phyloP scores from a whole-genome alignment of 1,140 invertebrate genomes.

The Lepidurus apus region DNA sequence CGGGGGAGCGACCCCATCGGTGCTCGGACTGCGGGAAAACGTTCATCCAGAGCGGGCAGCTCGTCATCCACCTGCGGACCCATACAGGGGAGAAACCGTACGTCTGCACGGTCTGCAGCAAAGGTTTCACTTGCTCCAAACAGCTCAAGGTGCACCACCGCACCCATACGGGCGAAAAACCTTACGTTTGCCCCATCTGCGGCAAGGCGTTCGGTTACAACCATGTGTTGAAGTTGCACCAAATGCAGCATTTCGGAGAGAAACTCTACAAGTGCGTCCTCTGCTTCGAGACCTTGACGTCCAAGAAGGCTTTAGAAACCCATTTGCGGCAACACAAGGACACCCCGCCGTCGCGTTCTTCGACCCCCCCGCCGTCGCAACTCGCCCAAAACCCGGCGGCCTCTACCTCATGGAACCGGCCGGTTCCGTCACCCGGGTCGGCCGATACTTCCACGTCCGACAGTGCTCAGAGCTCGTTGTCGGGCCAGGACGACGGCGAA shows the following conservation, averaged over 20 bases:
- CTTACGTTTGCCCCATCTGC: constrained; percentile 65
- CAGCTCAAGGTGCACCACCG: constrained; percentile 80
- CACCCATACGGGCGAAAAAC: constrained; percentile 74
- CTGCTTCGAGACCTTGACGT: constrained; percentile 80
- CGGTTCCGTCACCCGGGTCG: not conserved
- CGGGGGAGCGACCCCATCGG: constrained; percentile 73
- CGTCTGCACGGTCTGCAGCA: constrained; percentile 63
- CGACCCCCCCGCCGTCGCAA: constrained; percentile 35
- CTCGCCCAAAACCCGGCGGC: constrained; percentile 1
- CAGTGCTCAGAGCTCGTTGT: not conserved
- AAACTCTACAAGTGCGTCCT: constrained; percentile 88
- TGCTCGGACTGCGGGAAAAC: constrained; percentile 79
- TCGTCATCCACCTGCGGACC: constrained; percentile 63
- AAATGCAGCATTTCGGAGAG: constrained; percentile 84
- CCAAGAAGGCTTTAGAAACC: constrained; percentile 79
- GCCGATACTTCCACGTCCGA: not conserved
- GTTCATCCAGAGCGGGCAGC: constrained; percentile 77
- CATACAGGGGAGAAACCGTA: constrained; percentile 89
- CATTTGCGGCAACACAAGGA: constrained; percentile 85
- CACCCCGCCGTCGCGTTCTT: constrained; percentile 15
- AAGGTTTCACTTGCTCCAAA: constrained; percentile 81
- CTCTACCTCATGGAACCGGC: not conserved
- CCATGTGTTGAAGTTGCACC: constrained; percentile 78
- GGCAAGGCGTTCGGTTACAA: constrained; percentile 84
- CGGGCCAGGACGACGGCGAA: not conserved